Percentiles rank a stretch among this genome's conserved stretches.
These are phyloP conservation scores for Panzeria rudis DNA, from an alignment of 2,888 invertebrate genomes.

Conservation along the genomic window DNA sequence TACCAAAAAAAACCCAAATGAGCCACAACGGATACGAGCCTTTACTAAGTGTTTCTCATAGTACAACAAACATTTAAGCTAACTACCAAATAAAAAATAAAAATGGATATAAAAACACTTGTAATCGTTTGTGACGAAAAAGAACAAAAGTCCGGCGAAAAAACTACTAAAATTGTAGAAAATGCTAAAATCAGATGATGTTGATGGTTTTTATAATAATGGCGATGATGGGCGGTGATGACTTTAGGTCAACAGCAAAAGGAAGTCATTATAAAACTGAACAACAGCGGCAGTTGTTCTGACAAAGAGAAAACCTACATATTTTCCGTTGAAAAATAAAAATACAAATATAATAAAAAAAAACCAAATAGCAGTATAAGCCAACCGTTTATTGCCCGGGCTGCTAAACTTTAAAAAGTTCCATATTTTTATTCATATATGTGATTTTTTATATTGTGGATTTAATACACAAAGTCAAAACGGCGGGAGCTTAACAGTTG, in stretches of 20 bases:
- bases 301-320: constrained; percentile 26
- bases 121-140: constrained; percentile 1
- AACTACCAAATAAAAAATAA: constrained; percentile 6
- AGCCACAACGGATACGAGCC: constrained; percentile 51
- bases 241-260: constrained; percentile 68
- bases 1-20: constrained; percentile 28
- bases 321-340: constrained; percentile 1
- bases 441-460: neutral
- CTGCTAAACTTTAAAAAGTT: constrained; percentile 28
- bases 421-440: constrained; percentile 24
- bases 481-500: neutral
- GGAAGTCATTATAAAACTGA: constrained; percentile 69
- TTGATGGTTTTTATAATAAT: constrained; percentile 34
- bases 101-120: neutral
- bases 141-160: neutral
- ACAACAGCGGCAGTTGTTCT: constrained; percentile 44
- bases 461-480: neutral
- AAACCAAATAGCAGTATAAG: neutral
- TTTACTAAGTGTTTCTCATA: constrained; percentile 49
- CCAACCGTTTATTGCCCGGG: constrained; percentile 10
- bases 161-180: constrained; percentile 12
- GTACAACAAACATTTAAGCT: neutral
- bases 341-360: neutral
- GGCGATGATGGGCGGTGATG: constrained; percentile 49
- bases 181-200: constrained; percentile 40